A percentile compares a stretch with the other conserved stretches of the same genome.
Conservation (phyloP, 2,888 invertebrate genomes). For the Plebejus melissa region DNA sequence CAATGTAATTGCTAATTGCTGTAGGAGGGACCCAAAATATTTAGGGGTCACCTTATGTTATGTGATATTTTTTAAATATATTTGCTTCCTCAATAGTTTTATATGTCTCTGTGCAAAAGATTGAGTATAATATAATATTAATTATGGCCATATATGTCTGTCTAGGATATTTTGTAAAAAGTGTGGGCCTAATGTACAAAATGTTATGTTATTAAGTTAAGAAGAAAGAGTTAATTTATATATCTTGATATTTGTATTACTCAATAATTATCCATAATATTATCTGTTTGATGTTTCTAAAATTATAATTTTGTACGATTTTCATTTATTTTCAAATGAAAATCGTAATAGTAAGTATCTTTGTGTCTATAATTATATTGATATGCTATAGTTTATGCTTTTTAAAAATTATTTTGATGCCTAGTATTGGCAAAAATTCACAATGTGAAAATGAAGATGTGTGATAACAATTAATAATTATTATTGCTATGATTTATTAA, state of each 20-base stretch:
- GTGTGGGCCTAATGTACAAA: slow-evolving; percentile 36
- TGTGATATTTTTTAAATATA: slow-evolving; percentile 27
- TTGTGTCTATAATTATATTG: slow-evolving; percentile 1
- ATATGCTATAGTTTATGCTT: background rate
- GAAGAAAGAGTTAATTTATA: slow-evolving; percentile 29
- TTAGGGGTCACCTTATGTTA: slow-evolving; percentile 18
- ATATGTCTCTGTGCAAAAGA: slow-evolving; percentile 16
- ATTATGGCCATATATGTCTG: slow-evolving; percentile 23
- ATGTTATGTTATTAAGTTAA: slow-evolving; percentile 24
- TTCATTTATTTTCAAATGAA: slow-evolving; percentile 23
- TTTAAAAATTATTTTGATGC: background rate
- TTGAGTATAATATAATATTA: slow-evolving; percentile 7
- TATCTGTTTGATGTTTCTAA: slow-evolving; percentile 20
- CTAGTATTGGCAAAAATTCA: background rate
- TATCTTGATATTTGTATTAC: slow-evolving; percentile 22
- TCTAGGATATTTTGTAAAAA: slow-evolving; percentile 28
- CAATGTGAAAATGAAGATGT: background rate
- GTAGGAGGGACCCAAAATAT: slow-evolving; percentile 16
- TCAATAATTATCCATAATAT: slow-evolving; percentile 9
- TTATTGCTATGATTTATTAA: background rate
- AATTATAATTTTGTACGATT: slow-evolving; percentile 13
- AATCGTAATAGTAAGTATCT: slow-evolving; percentile 3
- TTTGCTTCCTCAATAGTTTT: slow-evolving; percentile 29
- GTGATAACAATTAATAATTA: background rate
- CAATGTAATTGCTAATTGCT: slow-evolving; percentile 18